Base-by-base conservation (phyloP, 1,140 invertebrate genomes). In the Neuroterus valhalla region DNA sequence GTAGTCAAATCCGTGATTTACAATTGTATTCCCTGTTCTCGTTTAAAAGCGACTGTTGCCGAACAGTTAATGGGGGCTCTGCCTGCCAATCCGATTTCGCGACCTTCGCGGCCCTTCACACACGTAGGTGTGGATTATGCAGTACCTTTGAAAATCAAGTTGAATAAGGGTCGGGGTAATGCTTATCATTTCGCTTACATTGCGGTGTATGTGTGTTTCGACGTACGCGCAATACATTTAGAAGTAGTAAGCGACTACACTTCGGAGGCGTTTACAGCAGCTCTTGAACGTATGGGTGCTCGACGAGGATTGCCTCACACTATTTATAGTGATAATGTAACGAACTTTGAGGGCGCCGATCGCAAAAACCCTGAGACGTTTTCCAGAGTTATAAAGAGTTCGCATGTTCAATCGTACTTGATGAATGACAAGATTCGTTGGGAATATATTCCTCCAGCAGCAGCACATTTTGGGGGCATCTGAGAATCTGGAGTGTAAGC, bases 91-190 rank as follows among this genome's bases (percentile, higher is more conserved):
- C 55, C 69, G 2, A 26, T 70, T 42, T 52, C n/a, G 6, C 52
- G 75, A 12, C 19, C 71, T 1, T 21, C 10, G 21, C 15, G 48
- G 17, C 74, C 83, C 14, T 88, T 89, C 71, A 0, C 43, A 5
- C 21, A 71, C 14, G 45, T 79, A 0, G 87, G 85, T 0, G 48
- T 87, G 0, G 86, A 89, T 67, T 89, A 86, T 52, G 84, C 82
- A 15, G 88, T 87, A 15, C 84, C 86, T 0, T 72, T 86, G 12
- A 45, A 73, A 0, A 46, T 88, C 0, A 85, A 83, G 71, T 68
- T 17, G 3, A 67, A 69, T 14, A 76, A 74, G 4, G 75, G 78
- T 26, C 75, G 82, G 11, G 77, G 78, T 0, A 23, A 55, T n/a
- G 26, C 66, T 43, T 42, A 78, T 21, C 48, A 52, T 52, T 1